A percentile compares a stretch with the other conserved stretches of the same genome.
Conservation (phyloP, 2,888 invertebrate species). For the Epistrophella euchroma region DNA sequence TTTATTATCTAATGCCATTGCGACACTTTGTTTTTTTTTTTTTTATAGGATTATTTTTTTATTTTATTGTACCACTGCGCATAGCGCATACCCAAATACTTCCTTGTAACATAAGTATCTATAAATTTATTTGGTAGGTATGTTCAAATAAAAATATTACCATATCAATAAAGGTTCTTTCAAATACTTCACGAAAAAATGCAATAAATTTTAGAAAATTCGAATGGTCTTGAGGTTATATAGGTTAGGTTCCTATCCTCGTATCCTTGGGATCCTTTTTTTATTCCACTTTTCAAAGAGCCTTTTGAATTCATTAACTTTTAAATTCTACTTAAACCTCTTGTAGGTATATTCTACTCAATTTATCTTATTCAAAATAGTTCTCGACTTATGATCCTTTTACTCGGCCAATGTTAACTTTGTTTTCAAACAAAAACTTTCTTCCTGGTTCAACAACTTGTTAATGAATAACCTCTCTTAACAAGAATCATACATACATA, state of each 20-base stretch:
- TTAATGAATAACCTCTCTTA: not conserved
- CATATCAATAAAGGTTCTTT: not conserved
- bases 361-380: conserved; percentile 27
- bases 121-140: not conserved
- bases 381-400: conserved; percentile 7
- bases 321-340: not conserved
- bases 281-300: not conserved
- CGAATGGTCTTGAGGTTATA: not conserved
- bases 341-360: not conserved
- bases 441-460: conserved; percentile 4
- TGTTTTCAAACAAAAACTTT: conserved; percentile 17
- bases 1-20: conserved; percentile 4
- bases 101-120: not conserved
- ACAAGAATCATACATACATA: not conserved
- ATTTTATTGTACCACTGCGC: no score
- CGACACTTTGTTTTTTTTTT: conserved; percentile 3
- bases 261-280: not conserved
- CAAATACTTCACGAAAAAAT: not conserved
- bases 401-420: not conserved
- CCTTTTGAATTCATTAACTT: not conserved
- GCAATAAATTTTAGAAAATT: conserved; percentile 13
- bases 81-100: not conserved
- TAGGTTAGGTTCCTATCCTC: no score
- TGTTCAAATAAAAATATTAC: not conserved
- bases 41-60: not conserved